These are phyloP conservation scores for Myopa testacea DNA, from an alignment of 2,888 invertebrate species.

Conservation along the genomic window DNA sequence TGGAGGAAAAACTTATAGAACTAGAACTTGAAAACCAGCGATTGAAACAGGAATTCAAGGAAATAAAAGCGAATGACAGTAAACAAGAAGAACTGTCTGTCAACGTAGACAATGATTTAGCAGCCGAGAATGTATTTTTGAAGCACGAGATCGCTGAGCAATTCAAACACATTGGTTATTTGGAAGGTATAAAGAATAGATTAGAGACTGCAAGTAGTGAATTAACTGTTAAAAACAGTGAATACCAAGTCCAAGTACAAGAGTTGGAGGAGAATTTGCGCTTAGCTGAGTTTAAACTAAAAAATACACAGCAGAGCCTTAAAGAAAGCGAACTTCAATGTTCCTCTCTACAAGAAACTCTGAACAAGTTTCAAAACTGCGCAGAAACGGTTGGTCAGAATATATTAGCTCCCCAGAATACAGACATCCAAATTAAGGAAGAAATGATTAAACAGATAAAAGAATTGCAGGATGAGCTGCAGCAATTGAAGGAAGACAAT, in stretches of 20 bases:
- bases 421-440: conserved; percentile 55
- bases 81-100: background rate
- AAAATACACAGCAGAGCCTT: conserved; percentile 65
- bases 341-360: conserved; percentile 15
- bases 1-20: conserved; percentile 86
- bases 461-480: conserved; percentile 52
- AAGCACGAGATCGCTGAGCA: conserved; percentile 37
- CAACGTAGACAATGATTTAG: conserved; percentile 33
- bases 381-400: conserved; percentile 26
- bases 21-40: conserved; percentile 63
- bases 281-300: conserved; percentile 66
- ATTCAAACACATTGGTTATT: conserved; percentile 66
- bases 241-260: conserved; percentile 67
- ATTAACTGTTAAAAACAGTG: conserved; percentile 67
- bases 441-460: conserved; percentile 63
- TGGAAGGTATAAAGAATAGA: conserved; percentile 72
- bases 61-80: conserved; percentile 24
- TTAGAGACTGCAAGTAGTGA: conserved; percentile 66
- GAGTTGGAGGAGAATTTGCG: conserved; percentile 64
- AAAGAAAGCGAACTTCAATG: conserved; percentile 36
- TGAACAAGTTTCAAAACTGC: conserved; percentile 53
- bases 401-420: conserved; percentile 36
- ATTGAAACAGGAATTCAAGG: conserved; percentile 33
- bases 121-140: conserved; percentile 37
- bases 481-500: conserved; percentile 42